phyloP scores from a whole-genome alignment of 2,113 vertebrate species.

The Okapia johnstoni region DNA sequence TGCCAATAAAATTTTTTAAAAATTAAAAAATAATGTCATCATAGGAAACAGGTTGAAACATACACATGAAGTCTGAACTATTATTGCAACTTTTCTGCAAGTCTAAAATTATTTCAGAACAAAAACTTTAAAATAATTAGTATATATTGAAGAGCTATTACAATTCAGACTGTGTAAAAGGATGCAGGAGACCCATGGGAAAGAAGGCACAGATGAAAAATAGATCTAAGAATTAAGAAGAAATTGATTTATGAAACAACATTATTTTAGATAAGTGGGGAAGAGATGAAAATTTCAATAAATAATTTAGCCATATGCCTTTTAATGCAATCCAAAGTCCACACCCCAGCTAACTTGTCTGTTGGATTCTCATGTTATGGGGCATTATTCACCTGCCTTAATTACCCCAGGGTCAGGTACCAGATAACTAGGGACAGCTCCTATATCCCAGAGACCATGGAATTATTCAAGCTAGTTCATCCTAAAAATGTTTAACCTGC shows the following conservation, averaged over 20 bases:
- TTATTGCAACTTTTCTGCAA: neutral
- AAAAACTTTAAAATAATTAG: neutral
- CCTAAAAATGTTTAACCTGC: neutral
- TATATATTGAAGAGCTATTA: neutral
- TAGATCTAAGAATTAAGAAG: neutral
- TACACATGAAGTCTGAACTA: neutral
- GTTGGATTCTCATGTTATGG: neutral
- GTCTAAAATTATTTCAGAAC: neutral
- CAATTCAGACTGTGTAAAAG: neutral
- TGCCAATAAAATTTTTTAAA: accelerated
- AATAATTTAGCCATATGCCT: neutral
- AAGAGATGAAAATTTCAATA: neutral
- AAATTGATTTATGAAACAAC: neutral
- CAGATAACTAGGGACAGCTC: neutral
- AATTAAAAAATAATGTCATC: neutral
- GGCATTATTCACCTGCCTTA: neutral
- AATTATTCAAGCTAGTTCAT: neutral
- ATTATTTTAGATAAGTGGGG: neutral
- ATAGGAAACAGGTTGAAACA: neutral
- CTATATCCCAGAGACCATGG: neutral
- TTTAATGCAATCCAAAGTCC: neutral
- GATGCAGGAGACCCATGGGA: neutral
- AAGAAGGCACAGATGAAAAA: neutral
- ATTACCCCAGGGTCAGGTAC: neutral
- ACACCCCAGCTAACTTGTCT: neutral